Base-by-base conservation (phyloP, 2,113 vertebrate genomes). In the Scatophagus argus region DNA sequence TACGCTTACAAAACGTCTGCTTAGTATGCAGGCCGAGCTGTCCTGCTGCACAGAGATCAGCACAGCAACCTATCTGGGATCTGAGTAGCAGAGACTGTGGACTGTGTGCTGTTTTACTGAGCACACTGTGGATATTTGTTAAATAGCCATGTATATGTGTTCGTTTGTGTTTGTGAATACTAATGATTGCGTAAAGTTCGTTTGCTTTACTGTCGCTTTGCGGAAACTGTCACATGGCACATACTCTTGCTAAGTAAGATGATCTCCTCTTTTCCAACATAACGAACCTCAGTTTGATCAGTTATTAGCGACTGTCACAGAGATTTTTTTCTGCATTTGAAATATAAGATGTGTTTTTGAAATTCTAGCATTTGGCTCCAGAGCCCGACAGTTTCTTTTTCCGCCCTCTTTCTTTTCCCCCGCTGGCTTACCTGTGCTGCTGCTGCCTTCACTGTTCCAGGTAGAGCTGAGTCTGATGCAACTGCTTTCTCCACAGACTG, bases 391-490 rank as follows among this genome's bases (percentile, higher is more conserved):
- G 29, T 21, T 11, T 36, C 58, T n/a, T 34, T 13, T 23, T 11
- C n/a, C 21, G 19, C 7, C 12, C 41, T 21, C 29, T 8, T 12
- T 46, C 29, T 43, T 27, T 27, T 47, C 5, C 39, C 62, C 64
- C 54, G 44, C 41, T 58, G 69, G 82, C 77, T 76, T 55, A 78
- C 75, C 44, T 86, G 46, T 38, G 43, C 47, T 70, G 56, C 47
- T 70, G 56, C 52, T 66, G 44, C 77, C 52, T 52, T 66, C 72
- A 39, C 36, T 51, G 14, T 71, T 71, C 70, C 68, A 82, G 49
- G 49, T 84, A 82, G 51, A 41, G 49, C 62, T 59, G 52, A 73
- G 54, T 75, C 73, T 88, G 86, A 90, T 77, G 85, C 77, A 89
- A 86, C 65, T 17, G 51, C 70, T 62, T 85, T 74, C 68, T 69